Conservation (phyloP, 2,888 invertebrate genomes). For the Pseudeuparius sepicola region DNA sequence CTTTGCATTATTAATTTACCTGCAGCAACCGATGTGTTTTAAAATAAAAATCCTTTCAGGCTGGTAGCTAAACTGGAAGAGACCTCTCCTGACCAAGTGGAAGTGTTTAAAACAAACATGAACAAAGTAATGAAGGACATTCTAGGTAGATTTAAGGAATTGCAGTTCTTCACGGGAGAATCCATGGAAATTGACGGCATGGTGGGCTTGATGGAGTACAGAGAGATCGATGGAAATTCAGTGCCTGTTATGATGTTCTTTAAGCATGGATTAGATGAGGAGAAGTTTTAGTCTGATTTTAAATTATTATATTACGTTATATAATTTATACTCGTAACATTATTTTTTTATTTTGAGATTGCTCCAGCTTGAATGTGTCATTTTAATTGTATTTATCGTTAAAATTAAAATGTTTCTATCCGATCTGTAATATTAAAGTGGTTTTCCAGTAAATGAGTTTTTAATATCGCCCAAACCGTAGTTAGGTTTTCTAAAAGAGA, state of each 20-base stretch:
- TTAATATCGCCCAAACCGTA: too few relatives aligned
- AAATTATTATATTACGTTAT: too few relatives aligned
- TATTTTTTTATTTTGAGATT: slow-evolving; percentile 21
- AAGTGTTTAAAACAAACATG: slow-evolving; percentile 82
- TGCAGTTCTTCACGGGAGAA: slow-evolving; percentile 88
- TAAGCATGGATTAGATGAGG: slow-evolving; percentile 90
- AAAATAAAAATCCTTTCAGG: slow-evolving; percentile 42
- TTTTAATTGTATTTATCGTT: slow-evolving; percentile 15
- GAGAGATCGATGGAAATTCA: slow-evolving; percentile 73
- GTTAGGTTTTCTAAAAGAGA: too few relatives aligned
- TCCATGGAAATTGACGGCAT: slow-evolving; percentile 90
- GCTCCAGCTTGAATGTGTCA: slow-evolving; percentile 20
- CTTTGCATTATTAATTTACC: too few relatives aligned
- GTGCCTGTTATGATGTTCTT: slow-evolving; percentile 90
- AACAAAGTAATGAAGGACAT: slow-evolving; percentile 91
- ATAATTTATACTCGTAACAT: slow-evolving; percentile 2
- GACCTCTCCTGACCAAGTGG: slow-evolving; percentile 72
- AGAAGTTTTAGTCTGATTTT: slow-evolving; percentile 67
- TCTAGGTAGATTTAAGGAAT: slow-evolving; percentile 80
- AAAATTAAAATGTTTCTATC: slow-evolving; percentile 10
- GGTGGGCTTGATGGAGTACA: slow-evolving; percentile 90
- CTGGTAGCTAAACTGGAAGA: slow-evolving; percentile 74
- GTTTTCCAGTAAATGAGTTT: too few relatives aligned
- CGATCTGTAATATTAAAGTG: too few relatives aligned
- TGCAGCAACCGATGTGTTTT: too few relatives aligned